Evolutionary conservation across 2,888 invertebrate species (phyloP).

Genomic region (Lagria hirta): DNA sequence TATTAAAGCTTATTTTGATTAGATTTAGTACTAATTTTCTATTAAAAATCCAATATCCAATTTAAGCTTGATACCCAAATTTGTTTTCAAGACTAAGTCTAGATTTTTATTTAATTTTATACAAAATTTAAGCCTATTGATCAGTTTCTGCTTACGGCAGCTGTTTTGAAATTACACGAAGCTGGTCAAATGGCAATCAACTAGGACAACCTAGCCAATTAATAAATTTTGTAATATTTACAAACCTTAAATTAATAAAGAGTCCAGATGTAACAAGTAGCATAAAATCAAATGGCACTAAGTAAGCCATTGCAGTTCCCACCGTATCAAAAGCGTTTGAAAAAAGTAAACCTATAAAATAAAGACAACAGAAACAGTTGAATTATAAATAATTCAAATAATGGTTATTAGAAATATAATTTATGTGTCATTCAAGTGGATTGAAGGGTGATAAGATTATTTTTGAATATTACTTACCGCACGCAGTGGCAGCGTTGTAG

Average conservation of each 20-base stretch:
- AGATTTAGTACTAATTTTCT: no score
- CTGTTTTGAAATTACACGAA: no score
- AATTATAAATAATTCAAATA: conserved; percentile 2
- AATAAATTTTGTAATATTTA: no score
- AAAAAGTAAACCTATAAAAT: conserved; percentile 53
- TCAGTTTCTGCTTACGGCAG: no score
- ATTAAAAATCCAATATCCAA: no score
- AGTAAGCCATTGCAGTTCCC: conserved; percentile 76
- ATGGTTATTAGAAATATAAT: not conserved
- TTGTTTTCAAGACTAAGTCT: no score
- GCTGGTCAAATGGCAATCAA: no score
- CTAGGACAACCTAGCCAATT: no score
- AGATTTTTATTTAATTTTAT: no score
- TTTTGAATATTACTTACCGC: conserved; percentile 60
- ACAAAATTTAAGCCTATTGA: no score
- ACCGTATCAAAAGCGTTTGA: conserved; percentile 81
- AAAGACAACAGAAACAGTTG: conserved; percentile 9
- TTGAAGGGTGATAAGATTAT: conserved; percentile 11
- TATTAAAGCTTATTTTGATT: no score
- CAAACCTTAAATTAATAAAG: conserved; percentile 82
- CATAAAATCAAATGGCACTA: conserved; percentile 83
- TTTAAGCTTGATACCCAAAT: no score
- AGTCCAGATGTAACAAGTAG: conserved; percentile 87
- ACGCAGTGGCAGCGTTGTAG: conserved; percentile 84
- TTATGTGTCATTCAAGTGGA: not conserved